Conservation (phyloP, 2,113 vertebrate genomes). For the Prionailurus bengalensis region DNA sequence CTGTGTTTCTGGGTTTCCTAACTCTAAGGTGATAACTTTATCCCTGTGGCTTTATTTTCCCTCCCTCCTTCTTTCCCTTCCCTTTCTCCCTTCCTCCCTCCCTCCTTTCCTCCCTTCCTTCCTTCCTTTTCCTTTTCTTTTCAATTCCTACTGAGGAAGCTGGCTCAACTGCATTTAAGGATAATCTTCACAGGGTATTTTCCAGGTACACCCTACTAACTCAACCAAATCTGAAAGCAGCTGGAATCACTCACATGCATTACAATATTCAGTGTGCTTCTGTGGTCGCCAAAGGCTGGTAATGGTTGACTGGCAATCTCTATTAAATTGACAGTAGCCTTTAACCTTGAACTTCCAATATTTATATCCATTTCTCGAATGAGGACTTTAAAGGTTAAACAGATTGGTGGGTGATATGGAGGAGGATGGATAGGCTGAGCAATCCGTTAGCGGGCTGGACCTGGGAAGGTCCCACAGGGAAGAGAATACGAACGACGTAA, state of each 20-base stretch:
- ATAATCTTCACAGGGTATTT: neutral
- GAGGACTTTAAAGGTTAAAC: neutral
- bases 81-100: neutral
- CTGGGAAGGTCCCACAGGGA: neutral
- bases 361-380: neutral
- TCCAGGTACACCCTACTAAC: neutral
- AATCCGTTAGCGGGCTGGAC: neutral
- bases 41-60: neutral
- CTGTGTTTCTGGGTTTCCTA: neutral
- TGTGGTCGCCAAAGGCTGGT: neutral
- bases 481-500: neutral
- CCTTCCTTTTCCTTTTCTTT: neutral
- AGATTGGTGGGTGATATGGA: neutral
- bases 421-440: neutral
- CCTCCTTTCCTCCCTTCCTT: neutral
- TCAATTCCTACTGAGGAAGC: neutral
- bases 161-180: neutral
- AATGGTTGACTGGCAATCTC: neutral
- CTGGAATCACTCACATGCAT: neutral
- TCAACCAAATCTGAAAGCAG: neutral
- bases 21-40: neutral
- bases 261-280: neutral
- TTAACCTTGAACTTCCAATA: conserved; percentile 11
- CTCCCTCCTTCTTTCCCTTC: fast-evolving
- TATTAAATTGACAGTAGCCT: neutral